These are phyloP conservation scores for Nettapus auritus DNA, from an alignment of 2,113 vertebrate genomes.

Conservation along the genomic window DNA sequence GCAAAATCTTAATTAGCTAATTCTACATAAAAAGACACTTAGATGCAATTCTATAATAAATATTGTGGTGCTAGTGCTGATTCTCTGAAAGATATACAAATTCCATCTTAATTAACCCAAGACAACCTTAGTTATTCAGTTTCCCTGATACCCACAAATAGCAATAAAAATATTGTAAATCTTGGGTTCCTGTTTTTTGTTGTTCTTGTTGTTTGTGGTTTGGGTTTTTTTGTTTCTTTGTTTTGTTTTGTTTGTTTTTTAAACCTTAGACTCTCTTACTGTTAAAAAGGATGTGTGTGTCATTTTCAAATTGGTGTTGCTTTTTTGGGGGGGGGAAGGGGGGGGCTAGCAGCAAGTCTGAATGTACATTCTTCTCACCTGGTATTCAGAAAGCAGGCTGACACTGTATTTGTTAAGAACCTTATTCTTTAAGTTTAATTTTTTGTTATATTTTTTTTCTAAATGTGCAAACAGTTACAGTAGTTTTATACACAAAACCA, in stretches of 20 bases:
- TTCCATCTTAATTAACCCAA: not conserved
- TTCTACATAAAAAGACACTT: not conserved
- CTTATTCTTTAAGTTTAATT: constrained; percentile 66
- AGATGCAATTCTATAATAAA: rapidly evolving
- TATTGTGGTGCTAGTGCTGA: not conserved
- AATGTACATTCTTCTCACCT: constrained; percentile 37
- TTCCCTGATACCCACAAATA: not conserved
- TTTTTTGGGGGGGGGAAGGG: no score
- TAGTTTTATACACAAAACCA: constrained; percentile 68
- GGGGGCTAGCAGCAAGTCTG: not conserved
- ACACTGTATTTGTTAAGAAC: constrained; percentile 63
- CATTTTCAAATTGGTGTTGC: not conserved
- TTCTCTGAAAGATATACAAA: not conserved
- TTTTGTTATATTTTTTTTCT: constrained; percentile 46
- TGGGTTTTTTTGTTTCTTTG: not conserved
- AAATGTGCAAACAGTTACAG: constrained; percentile 68
- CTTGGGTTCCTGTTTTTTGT: not conserved
- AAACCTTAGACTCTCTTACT: not conserved
- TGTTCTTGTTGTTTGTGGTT: no score
- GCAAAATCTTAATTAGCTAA: not conserved
- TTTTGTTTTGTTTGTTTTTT: not conserved
- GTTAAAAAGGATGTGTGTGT: not conserved
- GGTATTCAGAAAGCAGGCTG: constrained; percentile 43
- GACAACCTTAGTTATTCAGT: not conserved
- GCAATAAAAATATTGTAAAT: not conserved